Base-by-base conservation (phyloP, 2,888 invertebrate species). In the Rhagophthalmus giganteus region DNA sequence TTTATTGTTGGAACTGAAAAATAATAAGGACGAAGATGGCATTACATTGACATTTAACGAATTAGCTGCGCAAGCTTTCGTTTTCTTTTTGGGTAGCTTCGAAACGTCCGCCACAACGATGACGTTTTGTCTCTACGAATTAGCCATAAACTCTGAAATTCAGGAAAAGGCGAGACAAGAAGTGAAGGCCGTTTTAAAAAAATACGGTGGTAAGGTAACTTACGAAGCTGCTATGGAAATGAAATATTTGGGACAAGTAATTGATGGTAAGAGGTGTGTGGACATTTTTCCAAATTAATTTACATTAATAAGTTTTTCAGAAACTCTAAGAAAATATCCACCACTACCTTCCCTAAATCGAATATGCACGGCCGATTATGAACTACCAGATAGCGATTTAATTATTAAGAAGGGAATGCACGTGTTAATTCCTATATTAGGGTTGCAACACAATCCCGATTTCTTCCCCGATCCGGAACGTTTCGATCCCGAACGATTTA, bases 171-270 rank as follows among this genome's bases (percentile, higher is more conserved):
- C 75, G 1, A 61, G 77, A 7, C 51, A 62, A 1, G 79, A 80
- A 61, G 74, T 80, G 2, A 58, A 67, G 1, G 56, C 48, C 1
- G 73, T 74, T 1, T 55, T 61, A n/a, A 33, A 58, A 53, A 64
- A 55, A 10, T 28, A 38, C 5, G 37, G 40, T 1, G 39, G 74
- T 0, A 57, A 73, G 49, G 57, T 79, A 7, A 75, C 71, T 6
- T 79, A 78, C 55, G 78, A 80, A 5, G 71, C 75, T 1, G 57
- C 78, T 44, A 65, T 67, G 55, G 76, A 78, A 24, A 74, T 81
- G 74, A 66, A 67, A 0, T 81, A 78, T 59, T 57, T 80, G 45
- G 76, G 77, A 38, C 72, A 74, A 60, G 75, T 78, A 3, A 62
- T 79, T 12, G 28, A 61, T n/a, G 63, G 64, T 65, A 78, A 3